A percentile compares a stretch with the other conserved stretches of the same genome.
These are phyloP conservation scores for Piprites chloris DNA, from an alignment of 2,113 vertebrate genomes.

Conservation along the genomic window DNA sequence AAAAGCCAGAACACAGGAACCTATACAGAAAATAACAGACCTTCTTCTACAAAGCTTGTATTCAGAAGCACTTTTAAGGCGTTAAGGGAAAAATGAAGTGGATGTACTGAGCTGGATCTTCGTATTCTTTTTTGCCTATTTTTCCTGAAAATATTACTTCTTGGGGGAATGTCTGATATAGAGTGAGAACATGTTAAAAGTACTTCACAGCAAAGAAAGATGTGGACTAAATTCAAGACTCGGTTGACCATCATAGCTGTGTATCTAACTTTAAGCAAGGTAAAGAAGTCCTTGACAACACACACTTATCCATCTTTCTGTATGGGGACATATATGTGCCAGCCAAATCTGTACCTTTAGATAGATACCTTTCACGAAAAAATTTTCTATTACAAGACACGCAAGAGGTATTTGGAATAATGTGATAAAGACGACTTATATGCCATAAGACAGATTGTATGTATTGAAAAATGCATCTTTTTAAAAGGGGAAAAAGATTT, in stretches of 20 bases:
- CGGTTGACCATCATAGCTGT: neutral
- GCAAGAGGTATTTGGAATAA: neutral
- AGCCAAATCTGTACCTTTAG: neutral
- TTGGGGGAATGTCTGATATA: neutral
- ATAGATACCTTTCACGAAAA: neutral
- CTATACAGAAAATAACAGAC: neutral
- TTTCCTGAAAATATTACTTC: neutral
- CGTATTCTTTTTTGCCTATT: neutral
- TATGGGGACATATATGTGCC: neutral
- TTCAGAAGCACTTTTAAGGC: neutral
- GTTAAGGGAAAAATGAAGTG: neutral
- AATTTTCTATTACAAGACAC: neutral
- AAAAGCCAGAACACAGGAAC: neutral
- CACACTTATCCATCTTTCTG: neutral
- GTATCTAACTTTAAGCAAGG: neutral
- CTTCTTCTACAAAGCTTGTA: neutral
- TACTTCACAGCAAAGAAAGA: neutral
- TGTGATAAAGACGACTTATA: neutral
- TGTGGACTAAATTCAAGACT: neutral
- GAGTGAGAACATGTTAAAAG: neutral
- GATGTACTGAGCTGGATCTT: neutral
- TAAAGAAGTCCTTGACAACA: neutral
- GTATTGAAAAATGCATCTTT: neutral
- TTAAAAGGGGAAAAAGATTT: neutral
- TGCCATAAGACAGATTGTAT: neutral